Conservation (phyloP, 1,140 invertebrate species). For the Samia ricini region DNA sequence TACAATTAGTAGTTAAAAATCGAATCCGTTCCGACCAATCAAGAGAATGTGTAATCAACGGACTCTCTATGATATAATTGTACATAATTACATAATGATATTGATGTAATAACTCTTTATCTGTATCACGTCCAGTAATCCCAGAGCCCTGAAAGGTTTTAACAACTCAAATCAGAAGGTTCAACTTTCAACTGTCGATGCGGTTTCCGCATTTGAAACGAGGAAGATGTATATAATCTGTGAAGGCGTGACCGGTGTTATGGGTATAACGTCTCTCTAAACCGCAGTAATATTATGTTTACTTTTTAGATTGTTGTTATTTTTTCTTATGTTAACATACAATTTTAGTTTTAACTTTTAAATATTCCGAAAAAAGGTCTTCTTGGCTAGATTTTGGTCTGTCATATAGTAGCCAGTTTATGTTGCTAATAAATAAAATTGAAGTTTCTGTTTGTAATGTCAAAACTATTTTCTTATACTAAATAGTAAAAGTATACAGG, state of each 20-base stretch:
- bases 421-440: too few species aligned
- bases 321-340: neutral
- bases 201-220: neutral
- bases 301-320: neutral
- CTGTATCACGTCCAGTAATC: neutral
- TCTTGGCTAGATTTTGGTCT: too few species aligned
- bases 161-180: neutral
- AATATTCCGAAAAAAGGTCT: too few species aligned
- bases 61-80: neutral
- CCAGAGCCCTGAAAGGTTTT: neutral
- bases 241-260: neutral
- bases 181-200: neutral
- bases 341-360: too few species aligned
- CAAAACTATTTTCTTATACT: too few species aligned
- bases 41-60: neutral
- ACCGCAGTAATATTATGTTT: neutral
- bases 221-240: neutral
- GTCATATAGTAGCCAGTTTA: too few species aligned
- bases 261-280: neutral
- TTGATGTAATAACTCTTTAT: neutral
- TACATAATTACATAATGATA: neutral
- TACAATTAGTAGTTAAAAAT: neutral
- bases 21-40: neutral
- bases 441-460: too few species aligned
- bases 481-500: too few species aligned